Base-by-base conservation (phyloP, 2,797 vertebrate genomes). In the Semotilus atromaculatus region DNA sequence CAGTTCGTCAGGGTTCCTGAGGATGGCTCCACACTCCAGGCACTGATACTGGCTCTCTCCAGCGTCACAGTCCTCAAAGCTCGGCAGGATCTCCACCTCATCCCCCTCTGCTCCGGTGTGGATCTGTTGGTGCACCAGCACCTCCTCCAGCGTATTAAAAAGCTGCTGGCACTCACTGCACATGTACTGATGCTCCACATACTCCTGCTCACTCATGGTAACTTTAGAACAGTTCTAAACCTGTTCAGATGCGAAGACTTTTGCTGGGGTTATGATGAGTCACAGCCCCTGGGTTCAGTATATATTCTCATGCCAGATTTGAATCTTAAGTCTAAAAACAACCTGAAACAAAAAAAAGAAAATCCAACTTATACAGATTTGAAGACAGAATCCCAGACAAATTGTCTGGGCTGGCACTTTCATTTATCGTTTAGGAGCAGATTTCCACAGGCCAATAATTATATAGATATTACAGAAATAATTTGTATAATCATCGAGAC, bases 131-230 rank as follows among this genome's bases (percentile, higher is more conserved):
- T 98, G 96, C 85, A 97, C 88, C 76, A 98, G 94, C 31, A 98
- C 97, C 36, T 98, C 97, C 89, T 98, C 97, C 71, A 98, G 91
- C 0, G 96, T 96, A 86, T 96, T 94, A 86, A 97, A 97, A 29
- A 98, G 95, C 90, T 97, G 93, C 62, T 96, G 96, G 88, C 97
- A 99, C 91, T 99, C 97, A 0, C 97, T 98, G 93, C 97, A 98
- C 93, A 98, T 97, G 84, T 96, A 99, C 91, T 97, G 97, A 88
- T 99, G 97, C 86, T 98, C 96, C 83, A 97, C 94, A 74, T 95
- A 96, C 86, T 94, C 95, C 85, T 96, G 96, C 62, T 95, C 95
- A 26, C 91, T 94, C 95, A 96, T 96, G 72, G 70, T 66, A 48
- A 80, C 80, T 53, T 86, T 70, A 36, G 78, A 31, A 29, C 38